These are phyloP conservation scores for Bactericera cockerelli DNA, from an alignment of 1,140 invertebrate species.

Conservation along the genomic window DNA sequence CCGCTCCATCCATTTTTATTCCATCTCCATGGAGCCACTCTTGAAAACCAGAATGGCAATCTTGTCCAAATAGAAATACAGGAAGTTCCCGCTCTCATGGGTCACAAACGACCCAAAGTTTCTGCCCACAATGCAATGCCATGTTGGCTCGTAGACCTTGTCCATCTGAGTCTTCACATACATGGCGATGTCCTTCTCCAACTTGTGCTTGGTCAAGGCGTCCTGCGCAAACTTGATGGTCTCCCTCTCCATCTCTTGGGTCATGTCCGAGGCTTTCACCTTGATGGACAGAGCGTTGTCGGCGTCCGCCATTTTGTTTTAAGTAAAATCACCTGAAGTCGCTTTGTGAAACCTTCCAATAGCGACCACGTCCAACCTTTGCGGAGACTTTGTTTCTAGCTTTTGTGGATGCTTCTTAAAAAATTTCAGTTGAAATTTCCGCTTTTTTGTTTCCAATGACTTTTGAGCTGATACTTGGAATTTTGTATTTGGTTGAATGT, in stretches of 20 bases:
- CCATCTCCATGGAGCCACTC: slow-evolving; percentile 31
- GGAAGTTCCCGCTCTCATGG: slow-evolving; percentile 58
- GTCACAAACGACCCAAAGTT: slow-evolving; percentile 55
- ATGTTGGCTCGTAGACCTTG: slow-evolving; percentile 59
- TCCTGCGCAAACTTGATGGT: not conserved
- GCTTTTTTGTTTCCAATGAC: too few species aligned
- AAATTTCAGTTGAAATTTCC: too few species aligned
- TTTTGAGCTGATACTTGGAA: too few species aligned
- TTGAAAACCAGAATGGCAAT: slow-evolving; percentile 56
- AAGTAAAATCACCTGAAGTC: too few species aligned
- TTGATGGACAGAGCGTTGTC: too few species aligned
- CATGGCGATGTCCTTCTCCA: not conserved
- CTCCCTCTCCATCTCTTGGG: not conserved
- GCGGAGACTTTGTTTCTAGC: too few species aligned
- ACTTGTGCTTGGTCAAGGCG: not conserved
- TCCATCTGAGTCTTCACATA: slow-evolving; percentile 54
- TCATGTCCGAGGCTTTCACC: not conserved
- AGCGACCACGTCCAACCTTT: too few species aligned
- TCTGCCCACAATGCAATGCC: slow-evolving; percentile 49
- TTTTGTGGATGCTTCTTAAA: too few species aligned
- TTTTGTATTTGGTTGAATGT: too few species aligned
- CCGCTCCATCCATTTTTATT: too few species aligned
- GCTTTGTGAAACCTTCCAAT: too few species aligned
- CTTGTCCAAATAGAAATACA: slow-evolving; percentile 57
- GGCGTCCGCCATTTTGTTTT: too few species aligned